Conservation (phyloP, 2,113 vertebrate genomes). For the Pelmatolapia mariae region DNA sequence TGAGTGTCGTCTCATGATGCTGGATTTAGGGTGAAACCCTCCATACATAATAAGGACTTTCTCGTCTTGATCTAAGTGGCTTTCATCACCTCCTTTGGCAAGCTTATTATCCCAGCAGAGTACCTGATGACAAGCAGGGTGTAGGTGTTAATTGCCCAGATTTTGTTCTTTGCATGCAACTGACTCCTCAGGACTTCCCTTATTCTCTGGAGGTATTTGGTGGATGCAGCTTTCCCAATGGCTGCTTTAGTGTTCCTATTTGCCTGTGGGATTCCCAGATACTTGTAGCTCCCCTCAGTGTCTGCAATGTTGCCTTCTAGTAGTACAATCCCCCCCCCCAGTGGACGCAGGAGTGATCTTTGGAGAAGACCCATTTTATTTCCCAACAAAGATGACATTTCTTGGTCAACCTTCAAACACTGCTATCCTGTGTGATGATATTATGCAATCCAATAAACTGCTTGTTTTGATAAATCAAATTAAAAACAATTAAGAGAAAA, state of each 20-base stretch:
- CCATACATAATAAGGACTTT: background rate
- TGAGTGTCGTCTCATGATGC: background rate
- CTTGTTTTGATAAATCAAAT: background rate
- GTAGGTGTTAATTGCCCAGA: background rate
- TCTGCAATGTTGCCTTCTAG: background rate
- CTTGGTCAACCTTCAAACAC: background rate
- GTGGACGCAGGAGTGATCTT: background rate
- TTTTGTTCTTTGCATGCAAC: background rate
- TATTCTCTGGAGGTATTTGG: background rate
- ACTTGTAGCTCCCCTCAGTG: background rate
- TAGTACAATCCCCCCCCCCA: background rate
- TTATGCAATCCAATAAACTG: background rate
- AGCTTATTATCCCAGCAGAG: background rate
- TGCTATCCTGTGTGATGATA: background rate
- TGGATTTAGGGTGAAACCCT: background rate
- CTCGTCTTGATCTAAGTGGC: background rate
- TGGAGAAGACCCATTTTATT: background rate
- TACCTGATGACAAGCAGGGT: background rate
- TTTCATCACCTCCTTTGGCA: background rate
- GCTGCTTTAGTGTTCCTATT: background rate
- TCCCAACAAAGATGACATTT: background rate
- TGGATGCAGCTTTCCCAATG: background rate
- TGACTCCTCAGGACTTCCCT: background rate
- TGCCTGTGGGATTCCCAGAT: background rate
- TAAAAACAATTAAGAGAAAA: background rate